Evolutionary conservation across 2,797 vertebrate species (phyloP).

Genomic region (Dendrocincla tyrannina): DNA sequence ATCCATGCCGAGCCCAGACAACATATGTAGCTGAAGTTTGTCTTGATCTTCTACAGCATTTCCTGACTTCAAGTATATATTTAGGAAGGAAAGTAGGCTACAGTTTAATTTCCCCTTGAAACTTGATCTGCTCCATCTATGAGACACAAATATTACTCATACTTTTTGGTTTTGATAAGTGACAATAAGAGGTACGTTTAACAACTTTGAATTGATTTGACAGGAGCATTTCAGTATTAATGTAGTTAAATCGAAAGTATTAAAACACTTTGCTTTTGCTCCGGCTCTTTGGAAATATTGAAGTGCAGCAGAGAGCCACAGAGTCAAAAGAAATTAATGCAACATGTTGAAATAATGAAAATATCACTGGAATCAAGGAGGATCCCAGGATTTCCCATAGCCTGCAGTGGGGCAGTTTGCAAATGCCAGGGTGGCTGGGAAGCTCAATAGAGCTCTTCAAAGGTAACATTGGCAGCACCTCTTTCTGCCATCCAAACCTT

Average conservation of each 20-base stretch:
- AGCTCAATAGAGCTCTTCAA: background rate
- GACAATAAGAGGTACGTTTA: background rate
- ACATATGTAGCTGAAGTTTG: background rate
- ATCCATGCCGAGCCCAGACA: background rate
- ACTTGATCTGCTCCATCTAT: background rate
- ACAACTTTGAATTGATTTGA: background rate
- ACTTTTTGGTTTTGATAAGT: background rate
- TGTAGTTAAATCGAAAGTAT: background rate
- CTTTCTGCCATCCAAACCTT: accelerated
- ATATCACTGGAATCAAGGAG: background rate
- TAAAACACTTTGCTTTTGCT: background rate
- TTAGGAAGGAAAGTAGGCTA: background rate
- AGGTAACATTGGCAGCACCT: background rate
- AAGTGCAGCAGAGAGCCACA: background rate
- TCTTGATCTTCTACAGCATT: background rate
- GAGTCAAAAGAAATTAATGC: background rate
- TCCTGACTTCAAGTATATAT: background rate
- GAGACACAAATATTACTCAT: background rate
- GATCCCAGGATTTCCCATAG: background rate
- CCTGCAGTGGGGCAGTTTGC: background rate
- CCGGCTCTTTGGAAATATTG: background rate
- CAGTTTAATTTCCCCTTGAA: background rate
- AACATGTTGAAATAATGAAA: background rate
- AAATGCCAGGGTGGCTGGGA: background rate
- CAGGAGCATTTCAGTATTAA: background rate